phyloP scores from a whole-genome alignment of 2,888 invertebrate species.

The Agriopis leucophaearia region DNA sequence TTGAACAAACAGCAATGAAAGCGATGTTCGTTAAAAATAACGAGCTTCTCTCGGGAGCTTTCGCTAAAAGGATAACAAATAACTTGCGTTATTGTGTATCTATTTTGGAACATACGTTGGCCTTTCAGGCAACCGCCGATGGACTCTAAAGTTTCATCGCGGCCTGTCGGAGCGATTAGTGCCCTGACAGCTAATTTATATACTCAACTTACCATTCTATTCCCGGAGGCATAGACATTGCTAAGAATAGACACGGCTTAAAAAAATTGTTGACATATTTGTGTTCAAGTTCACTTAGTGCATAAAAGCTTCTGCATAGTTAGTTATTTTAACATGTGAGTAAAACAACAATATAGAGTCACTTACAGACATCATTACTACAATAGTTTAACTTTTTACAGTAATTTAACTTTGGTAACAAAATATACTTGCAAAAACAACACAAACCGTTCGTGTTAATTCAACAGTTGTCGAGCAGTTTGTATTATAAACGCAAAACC shows the following conservation, averaged over 20 bases:
- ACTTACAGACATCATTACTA: too few relatives aligned
- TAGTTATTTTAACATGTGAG: too few relatives aligned
- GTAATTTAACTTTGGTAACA: too few relatives aligned
- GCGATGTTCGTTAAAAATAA: constrained; percentile 71
- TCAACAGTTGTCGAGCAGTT: not conserved
- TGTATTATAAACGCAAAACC: not conserved
- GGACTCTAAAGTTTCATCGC: constrained; percentile 84
- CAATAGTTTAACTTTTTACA: too few relatives aligned
- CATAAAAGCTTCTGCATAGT: not conserved
- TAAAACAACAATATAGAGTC: too few relatives aligned
- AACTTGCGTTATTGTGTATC: constrained; percentile 73
- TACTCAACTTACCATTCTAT: constrained; percentile 85
- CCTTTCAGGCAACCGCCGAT: constrained; percentile 81
- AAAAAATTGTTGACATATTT: constrained; percentile 34
- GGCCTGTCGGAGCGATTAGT: constrained; percentile 85
- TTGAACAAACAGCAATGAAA: constrained; percentile 60
- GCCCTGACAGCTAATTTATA: constrained; percentile 85
- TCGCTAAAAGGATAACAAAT: constrained; percentile 80
- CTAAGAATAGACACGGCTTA: constrained; percentile 61
- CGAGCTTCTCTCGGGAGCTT: constrained; percentile 58
- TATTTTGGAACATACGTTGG: constrained; percentile 76
- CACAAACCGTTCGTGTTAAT: not conserved
- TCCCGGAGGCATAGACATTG: constrained; percentile 67
- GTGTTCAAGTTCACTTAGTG: constrained; percentile 22
- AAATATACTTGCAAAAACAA: not conserved